Conservation (phyloP, 2,113 vertebrate genomes). For the Silurus glanis region DNA sequence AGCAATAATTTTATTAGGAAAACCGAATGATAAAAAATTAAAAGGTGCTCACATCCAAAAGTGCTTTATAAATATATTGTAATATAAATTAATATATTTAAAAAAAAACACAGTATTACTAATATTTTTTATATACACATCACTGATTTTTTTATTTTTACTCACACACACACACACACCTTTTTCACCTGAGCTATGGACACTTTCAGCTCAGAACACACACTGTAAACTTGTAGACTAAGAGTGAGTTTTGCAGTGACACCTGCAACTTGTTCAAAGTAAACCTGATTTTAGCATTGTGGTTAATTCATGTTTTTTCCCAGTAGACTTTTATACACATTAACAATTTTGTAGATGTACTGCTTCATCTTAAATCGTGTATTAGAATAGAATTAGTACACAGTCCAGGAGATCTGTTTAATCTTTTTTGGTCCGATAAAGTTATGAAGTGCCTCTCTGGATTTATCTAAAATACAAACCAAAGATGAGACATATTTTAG, state of each 20-base stretch:
- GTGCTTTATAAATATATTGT: not conserved
- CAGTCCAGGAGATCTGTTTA: conserved; percentile 83
- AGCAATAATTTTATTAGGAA: not conserved
- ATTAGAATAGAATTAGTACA: conserved; percentile 68
- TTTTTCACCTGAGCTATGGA: not conserved
- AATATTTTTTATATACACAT: not conserved
- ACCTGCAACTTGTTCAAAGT: not conserved
- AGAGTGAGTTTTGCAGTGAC: not conserved
- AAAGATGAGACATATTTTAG: not conserved
- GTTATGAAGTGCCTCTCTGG: conserved; percentile 77
- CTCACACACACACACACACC: not conserved
- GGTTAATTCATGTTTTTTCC: not conserved
- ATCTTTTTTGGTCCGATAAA: conserved; percentile 77
- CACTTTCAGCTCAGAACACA: not conserved
- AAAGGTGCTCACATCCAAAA: not conserved
- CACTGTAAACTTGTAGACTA: not conserved
- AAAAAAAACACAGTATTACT: not conserved
- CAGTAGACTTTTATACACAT: not conserved
- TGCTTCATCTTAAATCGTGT: not conserved
- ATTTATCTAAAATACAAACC: conserved; percentile 70
- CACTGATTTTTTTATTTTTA: not conserved
- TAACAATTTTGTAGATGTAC: not conserved
- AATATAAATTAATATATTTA: not conserved
- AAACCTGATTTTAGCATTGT: not conserved
- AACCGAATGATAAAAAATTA: not conserved